Base-by-base conservation (phyloP, 2,113 vertebrate species). In the Marcusenius ussheri region DNA sequence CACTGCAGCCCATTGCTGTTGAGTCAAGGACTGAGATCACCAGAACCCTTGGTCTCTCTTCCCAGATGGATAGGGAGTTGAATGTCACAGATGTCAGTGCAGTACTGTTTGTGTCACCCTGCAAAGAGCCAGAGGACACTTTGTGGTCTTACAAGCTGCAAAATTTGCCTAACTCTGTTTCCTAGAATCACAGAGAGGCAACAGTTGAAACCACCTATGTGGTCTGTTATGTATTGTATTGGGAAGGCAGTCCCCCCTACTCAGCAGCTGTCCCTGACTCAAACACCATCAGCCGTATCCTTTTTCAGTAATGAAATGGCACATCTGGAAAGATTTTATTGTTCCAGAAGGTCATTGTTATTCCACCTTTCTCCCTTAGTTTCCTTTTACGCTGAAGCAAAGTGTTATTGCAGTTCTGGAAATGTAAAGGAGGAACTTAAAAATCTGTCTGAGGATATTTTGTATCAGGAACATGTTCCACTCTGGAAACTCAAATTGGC, bases 181-280 rank as follows among this genome's bases (percentile, higher is more conserved):
- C 77, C 80, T 90, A 87, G 91, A 93, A 92, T 93, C 93, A 94
- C 91, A 93, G 91, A 95, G 90, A 92, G 84, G 70, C n/a, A 87
- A 42, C 88, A 90, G 91, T 91, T 91, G 89, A 92, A 92, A 80
- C 89, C 90, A 74, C 87, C 58, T 90, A 87, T 39, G 19, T 31
- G 88, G 27, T 89, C 31, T 53, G 77, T 90, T 70, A 51, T 42
- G 70, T 19, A 0, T 49, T 39, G 47, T 51, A 50, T 27, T 49
- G 46, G 88, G 77, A 58, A 53, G 58, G 51, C n/a, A 39, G 17
- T 35, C 10, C 89, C 89, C 89, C 21, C 87, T 83, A 74, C 90
- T 50, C 89, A 45, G 1, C 13, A 90, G 8, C 90, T 49, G 11
- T 85, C 87, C 90, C 77, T 13, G 53, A 84, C 91, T 92, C 89